phyloP scores from a whole-genome alignment of 2,113 vertebrate species.

The Zosterops lateralis region DNA sequence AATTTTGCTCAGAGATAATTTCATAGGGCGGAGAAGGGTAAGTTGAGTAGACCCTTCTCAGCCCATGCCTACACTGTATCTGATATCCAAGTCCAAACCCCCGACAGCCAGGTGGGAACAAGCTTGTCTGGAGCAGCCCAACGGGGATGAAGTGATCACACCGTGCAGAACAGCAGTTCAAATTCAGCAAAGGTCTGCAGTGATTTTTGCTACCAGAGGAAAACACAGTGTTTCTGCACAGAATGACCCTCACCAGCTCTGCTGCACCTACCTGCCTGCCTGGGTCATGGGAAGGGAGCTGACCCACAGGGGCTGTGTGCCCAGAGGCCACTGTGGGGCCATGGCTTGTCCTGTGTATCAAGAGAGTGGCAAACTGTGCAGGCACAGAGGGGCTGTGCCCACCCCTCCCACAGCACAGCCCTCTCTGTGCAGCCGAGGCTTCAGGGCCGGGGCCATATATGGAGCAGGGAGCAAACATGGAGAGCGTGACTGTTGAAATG shows the following conservation, averaged over 20 bases:
- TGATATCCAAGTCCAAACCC: not conserved
- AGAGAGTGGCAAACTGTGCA: not conserved
- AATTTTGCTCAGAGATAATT: not conserved
- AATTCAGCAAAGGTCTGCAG: rapidly evolving
- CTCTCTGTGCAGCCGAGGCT: rapidly evolving
- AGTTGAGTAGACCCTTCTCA: not conserved
- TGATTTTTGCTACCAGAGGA: not conserved
- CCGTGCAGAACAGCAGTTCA: not conserved
- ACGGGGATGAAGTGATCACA: not conserved
- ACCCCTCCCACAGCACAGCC: not conserved
- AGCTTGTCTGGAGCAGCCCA: not conserved
- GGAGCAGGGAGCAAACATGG: not conserved
- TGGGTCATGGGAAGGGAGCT: rapidly evolving
- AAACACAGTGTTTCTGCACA: not conserved
- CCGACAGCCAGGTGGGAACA: rapidly evolving
- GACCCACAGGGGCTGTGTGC: rapidly evolving
- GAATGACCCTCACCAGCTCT: rapidly evolving
- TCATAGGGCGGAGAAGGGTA: not conserved
- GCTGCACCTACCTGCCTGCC: not conserved
- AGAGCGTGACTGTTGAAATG: not conserved
- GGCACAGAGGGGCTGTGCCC: rapidly evolving
- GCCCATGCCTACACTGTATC: not conserved
- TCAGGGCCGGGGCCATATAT: not conserved
- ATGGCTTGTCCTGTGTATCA: rapidly evolving
- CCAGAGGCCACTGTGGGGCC: rapidly evolving